Base-by-base conservation (phyloP, 2,797 vertebrate species). In the Sphenodon punctatus region DNA sequence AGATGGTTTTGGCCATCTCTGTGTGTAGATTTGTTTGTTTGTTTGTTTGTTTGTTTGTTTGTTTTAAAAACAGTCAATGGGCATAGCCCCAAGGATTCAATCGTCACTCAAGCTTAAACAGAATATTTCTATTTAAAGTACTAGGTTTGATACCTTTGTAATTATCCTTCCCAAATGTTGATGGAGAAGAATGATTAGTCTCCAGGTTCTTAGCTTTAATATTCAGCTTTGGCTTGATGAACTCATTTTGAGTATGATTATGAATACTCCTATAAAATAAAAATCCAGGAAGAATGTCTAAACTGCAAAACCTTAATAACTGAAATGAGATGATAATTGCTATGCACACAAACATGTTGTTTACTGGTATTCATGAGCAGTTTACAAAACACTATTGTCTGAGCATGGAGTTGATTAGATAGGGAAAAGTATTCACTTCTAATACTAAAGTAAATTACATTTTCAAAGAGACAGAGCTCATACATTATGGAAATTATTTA, bases 241-340 rank as follows among this genome's bases (percentile, higher is more conserved):
- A 36, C 15, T 78, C 16, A 78, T 76, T 84, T 88, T 39, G 73
- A 78, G 27, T 82, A 70, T 63, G 25, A 36, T 84, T 25, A 59
- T 68, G 45, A 75, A 63, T 73, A 82, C 13, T 55, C 77, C 38
- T 58, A 25, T 66, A 34, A 39, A 34, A 43, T 39, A 30, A 86
- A 72, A 66, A 38, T 75, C 49, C 5, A 49, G n/a, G 74, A 30
- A 36, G 27, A 66, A 1, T 14, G 61, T 72, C n/a, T 58, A 67
- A 72, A 39, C 15, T 49, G 30, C 41, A 75, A 80, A 82, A 85
- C 17, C 5, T 45, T 59, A 63, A 39, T 61, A 83, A 83, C 75
- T 45, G n/a, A 45, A 63, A 39, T 2, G 70, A 61, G 79, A 76
- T 30, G 2, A 78, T 79, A 42, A n/a, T 22, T 76, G 3, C 42